These are phyloP conservation scores for Nipponacmea schrenckii DNA, from an alignment of 2,888 invertebrate genomes.

Conservation along the genomic window DNA sequence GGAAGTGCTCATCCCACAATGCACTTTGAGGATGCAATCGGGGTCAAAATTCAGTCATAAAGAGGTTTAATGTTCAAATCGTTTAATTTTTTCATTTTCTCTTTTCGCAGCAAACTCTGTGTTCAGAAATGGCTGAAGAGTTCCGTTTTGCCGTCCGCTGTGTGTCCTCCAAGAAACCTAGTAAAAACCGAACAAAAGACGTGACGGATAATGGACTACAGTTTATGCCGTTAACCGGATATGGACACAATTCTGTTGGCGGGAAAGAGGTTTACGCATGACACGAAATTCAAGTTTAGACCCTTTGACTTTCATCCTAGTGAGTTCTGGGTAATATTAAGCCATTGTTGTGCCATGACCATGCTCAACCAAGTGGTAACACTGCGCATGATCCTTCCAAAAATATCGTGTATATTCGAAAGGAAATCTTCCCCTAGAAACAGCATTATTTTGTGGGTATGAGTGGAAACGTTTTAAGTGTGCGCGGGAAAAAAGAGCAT, in stretches of 20 bases:
- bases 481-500: not conserved
- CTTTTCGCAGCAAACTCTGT: conserved; percentile 79
- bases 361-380: not conserved
- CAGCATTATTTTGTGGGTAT: not conserved
- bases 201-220: conserved; percentile 60
- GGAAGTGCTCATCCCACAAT: too few relatives aligned
- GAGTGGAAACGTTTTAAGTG: not conserved
- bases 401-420: not conserved
- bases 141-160: conserved; percentile 90
- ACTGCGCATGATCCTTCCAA: conserved; percentile 7
- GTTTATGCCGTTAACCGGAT: conserved; percentile 55
- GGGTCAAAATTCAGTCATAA: too few relatives aligned
- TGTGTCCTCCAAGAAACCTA: conserved; percentile 84
- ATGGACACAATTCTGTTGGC: conserved; percentile 39
- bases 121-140: conserved; percentile 94
- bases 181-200: conserved; percentile 44
- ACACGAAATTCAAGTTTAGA: conserved; percentile 14
- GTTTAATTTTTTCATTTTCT: not conserved
- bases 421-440: not conserved
- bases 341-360: conserved; percentile 7
- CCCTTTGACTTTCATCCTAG: not conserved
- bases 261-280: conserved; percentile 54
- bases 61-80: too few relatives aligned
- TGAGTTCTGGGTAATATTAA: not conserved
- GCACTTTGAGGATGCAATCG: too few relatives aligned